These are phyloP conservation scores for Cheilosia scutellata DNA, from an alignment of 2,888 invertebrate genomes.

Conservation along the genomic window DNA sequence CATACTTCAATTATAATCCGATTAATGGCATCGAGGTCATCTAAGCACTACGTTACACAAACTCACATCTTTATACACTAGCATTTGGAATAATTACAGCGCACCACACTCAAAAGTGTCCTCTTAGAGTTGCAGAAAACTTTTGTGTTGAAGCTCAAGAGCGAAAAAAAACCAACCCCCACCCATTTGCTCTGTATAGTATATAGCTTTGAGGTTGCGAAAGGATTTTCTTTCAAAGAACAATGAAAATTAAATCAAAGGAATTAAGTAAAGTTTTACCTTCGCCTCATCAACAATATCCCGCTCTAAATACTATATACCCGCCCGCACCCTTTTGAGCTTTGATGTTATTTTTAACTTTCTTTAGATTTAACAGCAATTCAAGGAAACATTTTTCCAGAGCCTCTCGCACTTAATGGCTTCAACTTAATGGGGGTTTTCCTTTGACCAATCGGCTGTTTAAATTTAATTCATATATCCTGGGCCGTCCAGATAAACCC, in stretches of 20 bases:
- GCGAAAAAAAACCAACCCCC: neutral
- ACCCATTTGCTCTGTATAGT: neutral
- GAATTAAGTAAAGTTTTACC: conserved; percentile 31
- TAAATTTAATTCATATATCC: conserved; percentile 37
- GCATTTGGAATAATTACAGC: neutral
- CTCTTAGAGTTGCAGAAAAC: conserved; percentile 13
- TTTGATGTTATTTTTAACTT: conserved; percentile 12
- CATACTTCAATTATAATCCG: conserved; percentile 42
- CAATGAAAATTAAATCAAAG: conserved; percentile 51
- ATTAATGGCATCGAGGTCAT: conserved; percentile 37
- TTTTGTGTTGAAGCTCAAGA: conserved; percentile 19
- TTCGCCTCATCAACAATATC: neutral
- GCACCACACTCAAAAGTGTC: conserved; percentile 18
- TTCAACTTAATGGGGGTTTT: neutral
- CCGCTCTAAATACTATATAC: too few species aligned
- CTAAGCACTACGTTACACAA: too few species aligned
- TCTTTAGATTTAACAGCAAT: conserved; percentile 10
- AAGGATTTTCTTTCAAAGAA: conserved; percentile 33
- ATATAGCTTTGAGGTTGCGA: conserved; percentile 31
- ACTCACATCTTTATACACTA: neutral
- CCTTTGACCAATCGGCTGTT: conserved; percentile 35
- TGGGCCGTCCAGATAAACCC: conserved; percentile 26
- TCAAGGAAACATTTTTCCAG: conserved; percentile 4
- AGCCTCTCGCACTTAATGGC: neutral
- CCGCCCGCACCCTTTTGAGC: neutral